Conservation (phyloP, 2,113 vertebrate genomes). For the Colinus virginianus region DNA sequence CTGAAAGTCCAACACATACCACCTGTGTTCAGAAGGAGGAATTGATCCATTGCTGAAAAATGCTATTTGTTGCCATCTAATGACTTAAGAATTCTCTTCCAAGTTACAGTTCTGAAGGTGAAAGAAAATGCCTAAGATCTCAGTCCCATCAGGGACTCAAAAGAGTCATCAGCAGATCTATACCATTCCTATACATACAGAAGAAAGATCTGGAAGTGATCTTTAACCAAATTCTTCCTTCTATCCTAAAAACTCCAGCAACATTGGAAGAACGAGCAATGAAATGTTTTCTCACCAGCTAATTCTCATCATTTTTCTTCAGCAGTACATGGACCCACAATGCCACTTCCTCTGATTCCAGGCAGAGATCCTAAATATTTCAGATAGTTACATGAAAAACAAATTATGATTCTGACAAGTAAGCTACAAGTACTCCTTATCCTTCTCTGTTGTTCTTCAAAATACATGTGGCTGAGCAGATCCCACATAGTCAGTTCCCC, state of each 20-base stretch:
- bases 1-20: not conserved
- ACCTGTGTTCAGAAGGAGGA: not conserved
- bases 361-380: not conserved
- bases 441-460: not conserved
- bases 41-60: not conserved
- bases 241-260: not conserved
- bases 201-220: not conserved
- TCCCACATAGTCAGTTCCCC: not conserved
- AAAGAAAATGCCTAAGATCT: constrained; percentile 8
- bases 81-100: not conserved
- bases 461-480: not conserved
- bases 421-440: not conserved
- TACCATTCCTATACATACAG: not conserved
- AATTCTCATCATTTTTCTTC: not conserved
- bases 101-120: not conserved
- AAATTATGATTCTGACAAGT: not conserved
- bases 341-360: not conserved
- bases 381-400: not conserved
- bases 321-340: not conserved
- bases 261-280: not conserved
- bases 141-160: not conserved
- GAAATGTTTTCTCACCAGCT: not conserved
- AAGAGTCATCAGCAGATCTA: not conserved
- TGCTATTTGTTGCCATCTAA: not conserved
- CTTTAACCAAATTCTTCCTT: not conserved